phyloP scores from a whole-genome alignment of 2,888 invertebrate species.

The Eulithis testata region DNA sequence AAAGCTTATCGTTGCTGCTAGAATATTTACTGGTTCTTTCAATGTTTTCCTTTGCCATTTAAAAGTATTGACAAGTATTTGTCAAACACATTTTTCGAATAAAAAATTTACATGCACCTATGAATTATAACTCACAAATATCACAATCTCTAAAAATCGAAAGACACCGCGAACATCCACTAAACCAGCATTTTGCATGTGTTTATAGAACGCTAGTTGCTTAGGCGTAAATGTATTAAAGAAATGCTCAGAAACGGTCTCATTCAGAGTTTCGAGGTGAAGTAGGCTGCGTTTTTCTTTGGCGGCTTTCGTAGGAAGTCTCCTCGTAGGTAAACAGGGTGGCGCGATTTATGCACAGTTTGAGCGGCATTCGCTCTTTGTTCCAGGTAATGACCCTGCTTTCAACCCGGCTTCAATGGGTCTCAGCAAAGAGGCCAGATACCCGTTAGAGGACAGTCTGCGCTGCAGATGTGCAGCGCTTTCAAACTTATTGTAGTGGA shows the following conservation, averaged over 20 bases:
- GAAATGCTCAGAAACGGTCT: slow-evolving; percentile 56
- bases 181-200: neutral
- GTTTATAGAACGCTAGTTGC: slow-evolving; percentile 10
- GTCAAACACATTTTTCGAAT: too few species aligned
- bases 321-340: slow-evolving; percentile 76
- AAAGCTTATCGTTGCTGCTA: too few species aligned
- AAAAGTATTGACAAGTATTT: too few species aligned
- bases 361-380: slow-evolving; percentile 80
- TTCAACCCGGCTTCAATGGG: slow-evolving; percentile 80
- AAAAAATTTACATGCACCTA: too few species aligned
- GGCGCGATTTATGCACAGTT: slow-evolving; percentile 80
- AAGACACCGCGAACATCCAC: neutral
- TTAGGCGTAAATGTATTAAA: slow-evolving; percentile 55
- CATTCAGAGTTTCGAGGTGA: slow-evolving; percentile 64
- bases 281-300: slow-evolving; percentile 80
- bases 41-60: too few species aligned
- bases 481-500: slow-evolving; percentile 30
- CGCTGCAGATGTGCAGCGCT: slow-evolving; percentile 33
- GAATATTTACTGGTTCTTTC: too few species aligned
- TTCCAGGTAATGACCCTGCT: slow-evolving; percentile 83
- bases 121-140: too few species aligned
- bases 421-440: slow-evolving; percentile 70
- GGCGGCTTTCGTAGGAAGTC: slow-evolving; percentile 70
- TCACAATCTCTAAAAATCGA: too few species aligned
- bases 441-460: slow-evolving; percentile 47